phyloP scores from a whole-genome alignment of 2,888 invertebrate species.

The Hylaea fasciaria region DNA sequence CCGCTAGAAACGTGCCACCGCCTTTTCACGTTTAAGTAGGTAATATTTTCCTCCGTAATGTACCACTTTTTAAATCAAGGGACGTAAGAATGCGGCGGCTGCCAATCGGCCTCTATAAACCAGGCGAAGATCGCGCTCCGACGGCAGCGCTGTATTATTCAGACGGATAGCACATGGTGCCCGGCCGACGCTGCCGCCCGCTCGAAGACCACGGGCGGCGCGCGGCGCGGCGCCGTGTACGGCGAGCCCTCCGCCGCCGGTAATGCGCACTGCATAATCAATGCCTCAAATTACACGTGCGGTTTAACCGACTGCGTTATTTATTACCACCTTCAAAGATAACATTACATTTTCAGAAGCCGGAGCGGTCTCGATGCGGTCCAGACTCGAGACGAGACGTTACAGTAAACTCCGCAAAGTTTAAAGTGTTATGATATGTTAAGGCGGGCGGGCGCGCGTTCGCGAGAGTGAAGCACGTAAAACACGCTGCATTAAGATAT shows the following conservation, averaged over 20 bases:
- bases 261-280: slow-evolving; percentile 19
- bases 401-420: slow-evolving; percentile 30
- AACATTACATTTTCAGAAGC: slow-evolving; percentile 20
- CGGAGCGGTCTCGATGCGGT: background rate
- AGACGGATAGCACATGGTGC: slow-evolving; percentile 69
- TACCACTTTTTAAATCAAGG: slow-evolving; percentile 53
- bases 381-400: background rate
- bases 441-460: slow-evolving; percentile 25
- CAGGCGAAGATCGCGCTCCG: slow-evolving; percentile 65
- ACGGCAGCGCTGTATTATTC: slow-evolving; percentile 76
- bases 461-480: slow-evolving; percentile 53
- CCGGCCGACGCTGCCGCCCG: slow-evolving; percentile 42
- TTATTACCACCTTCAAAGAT: slow-evolving; percentile 8
- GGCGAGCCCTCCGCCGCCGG: background rate
- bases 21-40: slow-evolving; percentile 41
- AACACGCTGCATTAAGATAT: slow-evolving; percentile 64
- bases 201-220: background rate
- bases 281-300: slow-evolving; percentile 21
- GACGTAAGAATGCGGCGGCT: slow-evolving; percentile 49
- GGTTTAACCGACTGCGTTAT: slow-evolving; percentile 16
- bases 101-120: slow-evolving; percentile 76
- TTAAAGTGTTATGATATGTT: slow-evolving; percentile 25
- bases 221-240: slow-evolving; percentile 24
- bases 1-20: slow-evolving; percentile 27
- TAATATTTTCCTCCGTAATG: slow-evolving; percentile 4